Evolutionary conservation across 2,888 invertebrate genomes (phyloP), one percentile per base, ranked within the genome.

Genomic region (Sarcophaga caerulescens): DNA sequence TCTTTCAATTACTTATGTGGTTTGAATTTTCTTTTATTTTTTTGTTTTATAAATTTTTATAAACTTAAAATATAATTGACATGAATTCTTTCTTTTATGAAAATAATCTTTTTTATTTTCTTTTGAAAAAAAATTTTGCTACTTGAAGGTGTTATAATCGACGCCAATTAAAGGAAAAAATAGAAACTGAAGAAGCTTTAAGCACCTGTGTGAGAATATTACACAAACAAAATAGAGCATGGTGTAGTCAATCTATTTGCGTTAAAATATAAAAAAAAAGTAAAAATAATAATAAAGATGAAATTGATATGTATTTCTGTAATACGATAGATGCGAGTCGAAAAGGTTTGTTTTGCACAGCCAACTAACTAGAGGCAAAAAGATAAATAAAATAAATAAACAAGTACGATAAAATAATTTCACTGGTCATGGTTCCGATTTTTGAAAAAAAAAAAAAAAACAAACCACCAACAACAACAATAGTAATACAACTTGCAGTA

Each of bases 361-460:
- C 11, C 6, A 74, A 66, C 14, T 5, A 81, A 25, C 4, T 35
- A 35, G n/a, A 75, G 23, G 44, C 75, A 47, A 12, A 47, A 74
- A 25, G 25, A 74, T 65, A 65, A 52, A 25, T 25, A 68, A 65
- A 6, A 47, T 21, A 65, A 63, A 68, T 21, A 70, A 69, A 75
- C 73, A 84, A 77, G 77, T 77, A 68, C 35, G 4, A 47, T 14
- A 47, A 81, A 85, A 82, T 80, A 71, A 83, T 85, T 85, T 85
- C 85, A 82, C 84, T 86, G 82, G 84, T 82, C 79, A 85, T 84
- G 87, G 81, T 84, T 76, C 71, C 66, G 80, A 80, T 80, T 80
- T 77, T 81, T 66, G 2, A 66, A 82, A 71, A 4, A 52, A 14
- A 17, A 52, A 12, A 17, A n/a, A n/a, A n/a, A 3, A 60, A 10